Evolutionary conservation across 92 coral and sea anemone species (phyloP).

Genomic region (Umimayanthus kanabou): DNA sequence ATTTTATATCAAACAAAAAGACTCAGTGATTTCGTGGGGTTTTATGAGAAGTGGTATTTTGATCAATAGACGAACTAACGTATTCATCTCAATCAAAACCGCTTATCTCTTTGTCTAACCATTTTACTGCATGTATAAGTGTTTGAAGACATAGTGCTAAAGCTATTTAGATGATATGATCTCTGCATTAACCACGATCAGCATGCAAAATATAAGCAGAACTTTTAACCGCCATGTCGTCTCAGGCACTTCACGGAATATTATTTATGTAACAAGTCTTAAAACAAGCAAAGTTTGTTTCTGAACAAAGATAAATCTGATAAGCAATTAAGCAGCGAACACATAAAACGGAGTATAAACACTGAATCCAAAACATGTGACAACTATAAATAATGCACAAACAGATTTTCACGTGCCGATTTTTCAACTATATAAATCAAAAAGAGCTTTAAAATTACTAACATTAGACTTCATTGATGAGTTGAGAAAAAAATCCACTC

Average conservation of each 20-base stretch:
- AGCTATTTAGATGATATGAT: no score
- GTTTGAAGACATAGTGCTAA: no score
- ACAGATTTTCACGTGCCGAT: conserved; percentile 14
- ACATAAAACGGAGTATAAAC: not conserved
- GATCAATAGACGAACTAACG: no score
- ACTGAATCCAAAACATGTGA: not conserved
- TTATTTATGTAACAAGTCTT: not conserved
- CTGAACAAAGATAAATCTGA: not conserved
- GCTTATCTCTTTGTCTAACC: no score
- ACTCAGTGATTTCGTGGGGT: no score
- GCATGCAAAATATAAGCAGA: not conserved
- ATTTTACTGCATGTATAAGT: no score
- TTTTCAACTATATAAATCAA: not conserved
- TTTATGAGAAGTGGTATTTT: no score
- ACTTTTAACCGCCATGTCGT: not conserved
- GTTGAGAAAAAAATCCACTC: not conserved
- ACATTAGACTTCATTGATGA: not conserved
- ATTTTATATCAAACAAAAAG: no score
- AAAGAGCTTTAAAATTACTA: not conserved
- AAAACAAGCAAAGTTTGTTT: not conserved
- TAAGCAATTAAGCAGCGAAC: not conserved
- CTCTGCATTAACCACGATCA: no score
- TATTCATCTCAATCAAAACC: no score
- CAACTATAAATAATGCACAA: conserved; percentile 30
- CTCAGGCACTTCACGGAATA: not conserved